Evolutionary conservation across 1,140 invertebrate genomes (phyloP).

Genomic region (Dreissena polymorpha): DNA sequence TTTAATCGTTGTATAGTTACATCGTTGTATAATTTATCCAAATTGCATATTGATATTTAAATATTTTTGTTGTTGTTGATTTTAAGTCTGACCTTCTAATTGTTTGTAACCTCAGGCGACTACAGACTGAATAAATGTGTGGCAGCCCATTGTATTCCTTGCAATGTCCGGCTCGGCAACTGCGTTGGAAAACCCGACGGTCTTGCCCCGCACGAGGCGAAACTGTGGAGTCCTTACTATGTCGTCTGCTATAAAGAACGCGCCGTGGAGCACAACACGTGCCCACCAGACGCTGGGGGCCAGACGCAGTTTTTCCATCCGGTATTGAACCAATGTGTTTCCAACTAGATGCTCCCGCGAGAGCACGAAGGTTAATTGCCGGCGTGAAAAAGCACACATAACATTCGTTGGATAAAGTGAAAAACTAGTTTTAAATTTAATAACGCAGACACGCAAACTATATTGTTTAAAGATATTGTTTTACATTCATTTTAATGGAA

Average conservation of each 20-base stretch:
- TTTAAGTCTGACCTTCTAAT: too few relatives aligned
- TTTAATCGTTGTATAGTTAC: too few relatives aligned
- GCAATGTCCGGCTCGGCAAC: conserved; percentile 33
- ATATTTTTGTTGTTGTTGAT: neutral
- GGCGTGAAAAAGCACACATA: too few relatives aligned
- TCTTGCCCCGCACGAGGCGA: conserved; percentile 33
- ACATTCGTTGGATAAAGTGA: too few relatives aligned
- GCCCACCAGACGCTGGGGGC: conserved; percentile 17
- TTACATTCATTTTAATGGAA: too few relatives aligned
- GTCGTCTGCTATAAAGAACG: conserved; percentile 54
- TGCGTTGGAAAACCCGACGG: conserved; percentile 55
- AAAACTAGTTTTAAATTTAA: too few relatives aligned
- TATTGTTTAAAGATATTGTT: too few relatives aligned
- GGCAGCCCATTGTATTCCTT: conserved; percentile 48
- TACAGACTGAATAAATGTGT: conserved; percentile 33
- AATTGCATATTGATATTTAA: too few relatives aligned
- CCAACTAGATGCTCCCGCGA: conserved; percentile 41
- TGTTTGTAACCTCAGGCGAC: conserved; percentile 23
- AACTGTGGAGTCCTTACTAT: conserved; percentile 52
- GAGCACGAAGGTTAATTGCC: conserved; percentile 47
- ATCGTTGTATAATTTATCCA: too few relatives aligned
- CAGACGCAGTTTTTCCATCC: conserved; percentile 38
- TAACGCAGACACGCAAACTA: too few relatives aligned
- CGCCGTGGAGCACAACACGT: conserved; percentile 36
- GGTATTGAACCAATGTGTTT: conserved; percentile 31